Evolutionary conservation across 2,888 invertebrate species (phyloP).

Genomic region (Penaeus monodon): DNA sequence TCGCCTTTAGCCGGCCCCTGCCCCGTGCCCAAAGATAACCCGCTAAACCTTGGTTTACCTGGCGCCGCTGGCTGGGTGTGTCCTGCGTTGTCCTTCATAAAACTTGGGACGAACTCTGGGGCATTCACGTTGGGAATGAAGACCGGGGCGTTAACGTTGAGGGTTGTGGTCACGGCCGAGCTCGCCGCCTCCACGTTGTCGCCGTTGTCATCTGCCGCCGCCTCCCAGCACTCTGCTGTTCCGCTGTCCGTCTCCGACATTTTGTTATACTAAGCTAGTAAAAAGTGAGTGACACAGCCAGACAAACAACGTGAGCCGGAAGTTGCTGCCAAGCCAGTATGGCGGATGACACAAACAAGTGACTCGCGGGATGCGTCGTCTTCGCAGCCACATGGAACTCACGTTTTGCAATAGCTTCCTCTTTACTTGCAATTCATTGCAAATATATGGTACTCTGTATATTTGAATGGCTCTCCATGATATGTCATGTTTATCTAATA

Average conservation of each 20-base stretch:
- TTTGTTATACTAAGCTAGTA: conserved; percentile 14
- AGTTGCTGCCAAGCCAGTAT: conserved; percentile 62
- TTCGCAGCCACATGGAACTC: background rate
- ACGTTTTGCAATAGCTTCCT: background rate
- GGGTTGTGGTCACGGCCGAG: conserved; percentile 45
- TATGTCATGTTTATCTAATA: no score
- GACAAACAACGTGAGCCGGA: conserved; percentile 62
- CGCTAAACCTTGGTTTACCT: conserved; percentile 34
- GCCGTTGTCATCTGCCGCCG: conserved; percentile 53
- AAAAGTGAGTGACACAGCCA: conserved; percentile 33
- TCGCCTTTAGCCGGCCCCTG: conserved; percentile 67
- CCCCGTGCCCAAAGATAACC: conserved; percentile 65
- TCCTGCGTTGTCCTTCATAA: conserved; percentile 70
- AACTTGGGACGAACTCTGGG: conserved; percentile 96
- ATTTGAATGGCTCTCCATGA: no score
- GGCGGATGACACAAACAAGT: conserved; percentile 61
- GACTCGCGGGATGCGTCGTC: conserved; percentile 36
- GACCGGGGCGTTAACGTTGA: conserved; percentile 65
- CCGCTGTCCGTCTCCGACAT: conserved; percentile 59
- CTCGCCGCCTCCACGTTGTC: conserved; percentile 29
- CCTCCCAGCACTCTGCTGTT: conserved; percentile 64
- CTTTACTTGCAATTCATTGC: background rate
- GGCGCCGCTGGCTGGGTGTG: conserved; percentile 66
- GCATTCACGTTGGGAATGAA: conserved; percentile 86
- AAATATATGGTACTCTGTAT: background rate